Conservation (phyloP, 2,888 invertebrate species). For the Pimpla rufipes region DNA sequence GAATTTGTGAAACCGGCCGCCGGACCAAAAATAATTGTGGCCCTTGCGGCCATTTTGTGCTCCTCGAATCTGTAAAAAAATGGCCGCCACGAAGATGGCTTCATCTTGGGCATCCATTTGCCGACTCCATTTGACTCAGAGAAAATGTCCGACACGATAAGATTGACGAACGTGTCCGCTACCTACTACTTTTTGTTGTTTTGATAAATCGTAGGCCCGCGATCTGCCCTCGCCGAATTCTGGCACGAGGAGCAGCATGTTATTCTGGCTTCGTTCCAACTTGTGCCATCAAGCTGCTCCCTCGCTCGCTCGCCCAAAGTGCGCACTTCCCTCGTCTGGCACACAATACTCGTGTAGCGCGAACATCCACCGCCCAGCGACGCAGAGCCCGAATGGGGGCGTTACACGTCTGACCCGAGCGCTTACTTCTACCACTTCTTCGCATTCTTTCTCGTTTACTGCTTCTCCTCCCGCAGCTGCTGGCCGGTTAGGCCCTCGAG, state of each 20-base stretch:
- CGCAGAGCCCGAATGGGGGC: slow-evolving; percentile 24
- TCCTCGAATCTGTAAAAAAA: too few species aligned
- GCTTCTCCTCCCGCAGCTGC: not conserved
- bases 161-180: slow-evolving; percentile 13
- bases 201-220: slow-evolving; percentile 66
- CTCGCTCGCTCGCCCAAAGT: not conserved
- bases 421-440: slow-evolving; percentile 34
- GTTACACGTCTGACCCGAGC: slow-evolving; percentile 36
- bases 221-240: slow-evolving; percentile 70
- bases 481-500: not conserved
- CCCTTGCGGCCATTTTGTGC: too few species aligned
- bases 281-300: slow-evolving; percentile 54
- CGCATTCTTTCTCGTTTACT: slow-evolving; percentile 17
- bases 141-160: slow-evolving; percentile 32
- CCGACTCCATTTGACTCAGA: not conserved
- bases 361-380: slow-evolving; percentile 24
- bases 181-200: slow-evolving; percentile 37
- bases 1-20: too few species aligned
- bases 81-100: too few species aligned
- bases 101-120: not conserved
- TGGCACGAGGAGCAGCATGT: slow-evolving; percentile 74
- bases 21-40: too few species aligned
- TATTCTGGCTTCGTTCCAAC: slow-evolving; percentile 79
- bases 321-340: slow-evolving; percentile 34
- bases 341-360: slow-evolving; percentile 19